These are phyloP conservation scores for Percopsis omiscomaycus DNA, from an alignment of 2,797 vertebrate genomes.

Conservation along the genomic window DNA sequence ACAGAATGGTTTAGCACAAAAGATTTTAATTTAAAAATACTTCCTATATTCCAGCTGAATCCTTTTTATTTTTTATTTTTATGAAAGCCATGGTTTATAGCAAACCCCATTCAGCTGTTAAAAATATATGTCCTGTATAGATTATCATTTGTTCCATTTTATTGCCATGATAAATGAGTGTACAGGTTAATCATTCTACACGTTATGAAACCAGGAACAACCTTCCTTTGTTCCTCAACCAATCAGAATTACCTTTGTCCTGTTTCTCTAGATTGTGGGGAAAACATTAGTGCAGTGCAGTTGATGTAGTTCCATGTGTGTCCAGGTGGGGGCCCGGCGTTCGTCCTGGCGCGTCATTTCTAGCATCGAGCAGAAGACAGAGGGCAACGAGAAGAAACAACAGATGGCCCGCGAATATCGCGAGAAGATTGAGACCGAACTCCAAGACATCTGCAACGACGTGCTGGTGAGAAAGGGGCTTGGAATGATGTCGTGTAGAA, in stretches of 20 bases:
- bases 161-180: too few relatives aligned
- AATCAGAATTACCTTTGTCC: not conserved
- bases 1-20: too few relatives aligned
- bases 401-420: slow-evolving; percentile 96
- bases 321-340: slow-evolving; percentile 89
- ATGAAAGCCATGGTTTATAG: too few relatives aligned
- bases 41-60: too few relatives aligned
- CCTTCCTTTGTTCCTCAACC: too few relatives aligned
- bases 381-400: slow-evolving; percentile 95
- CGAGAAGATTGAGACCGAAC: slow-evolving; percentile 92
- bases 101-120: too few relatives aligned
- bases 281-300: not conserved
- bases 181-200: too few relatives aligned
- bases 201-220: too few relatives aligned
- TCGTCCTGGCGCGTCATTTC: slow-evolving; percentile 98
- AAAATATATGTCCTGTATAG: too few relatives aligned
- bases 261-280: not conserved
- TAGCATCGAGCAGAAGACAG: slow-evolving; percentile 97
- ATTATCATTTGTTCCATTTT: too few relatives aligned
- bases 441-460: slow-evolving; percentile 95
- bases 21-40: too few relatives aligned
- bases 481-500: not conserved
- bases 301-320: not conserved
- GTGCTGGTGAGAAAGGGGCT: slow-evolving; percentile 85
- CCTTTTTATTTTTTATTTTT: too few relatives aligned